Conservation (phyloP, 2,888 invertebrate species). For the Pterostichus niger region DNA sequence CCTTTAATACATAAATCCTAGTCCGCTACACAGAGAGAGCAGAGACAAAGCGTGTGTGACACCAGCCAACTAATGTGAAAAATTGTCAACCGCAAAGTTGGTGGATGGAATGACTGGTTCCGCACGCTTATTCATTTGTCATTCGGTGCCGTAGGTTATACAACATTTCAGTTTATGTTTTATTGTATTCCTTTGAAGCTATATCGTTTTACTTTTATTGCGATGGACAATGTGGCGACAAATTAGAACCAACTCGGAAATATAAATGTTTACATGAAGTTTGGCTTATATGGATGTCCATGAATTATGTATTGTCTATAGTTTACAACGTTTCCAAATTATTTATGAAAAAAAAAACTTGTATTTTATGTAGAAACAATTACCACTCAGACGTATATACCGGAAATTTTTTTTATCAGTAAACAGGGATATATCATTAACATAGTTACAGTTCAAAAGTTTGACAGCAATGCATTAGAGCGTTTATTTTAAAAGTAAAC, state of each 20-base stretch:
- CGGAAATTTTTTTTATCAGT: too few species aligned
- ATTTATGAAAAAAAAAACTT: too few species aligned
- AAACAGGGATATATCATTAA: too few species aligned
- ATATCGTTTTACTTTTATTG: slow-evolving; percentile 3
- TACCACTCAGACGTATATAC: too few species aligned
- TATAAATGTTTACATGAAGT: too few species aligned
- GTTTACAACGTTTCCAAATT: too few species aligned
- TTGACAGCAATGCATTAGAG: too few species aligned
- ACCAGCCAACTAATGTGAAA: slow-evolving; percentile 11
- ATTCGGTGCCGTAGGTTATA: background rate
- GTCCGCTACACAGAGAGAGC: background rate
- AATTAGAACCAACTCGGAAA: background rate
- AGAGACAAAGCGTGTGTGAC: slow-evolving; percentile 23
- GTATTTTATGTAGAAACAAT: too few species aligned
- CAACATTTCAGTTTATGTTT: background rate
- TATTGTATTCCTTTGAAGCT: background rate
- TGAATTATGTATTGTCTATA: too few species aligned
- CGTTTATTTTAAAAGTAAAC: too few species aligned
- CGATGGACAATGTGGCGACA: background rate
- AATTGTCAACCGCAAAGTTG: slow-evolving; percentile 10
- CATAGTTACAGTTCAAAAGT: too few species aligned
- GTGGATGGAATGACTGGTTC: background rate
- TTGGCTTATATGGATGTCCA: too few species aligned
- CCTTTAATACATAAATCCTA: slow-evolving; percentile 3
- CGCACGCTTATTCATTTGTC: background rate